Percentiles rank a stretch among this genome's conserved stretches.
phyloP scores from a whole-genome alignment of 2,113 vertebrate genomes.

The Syrrhaptes paradoxus region DNA sequence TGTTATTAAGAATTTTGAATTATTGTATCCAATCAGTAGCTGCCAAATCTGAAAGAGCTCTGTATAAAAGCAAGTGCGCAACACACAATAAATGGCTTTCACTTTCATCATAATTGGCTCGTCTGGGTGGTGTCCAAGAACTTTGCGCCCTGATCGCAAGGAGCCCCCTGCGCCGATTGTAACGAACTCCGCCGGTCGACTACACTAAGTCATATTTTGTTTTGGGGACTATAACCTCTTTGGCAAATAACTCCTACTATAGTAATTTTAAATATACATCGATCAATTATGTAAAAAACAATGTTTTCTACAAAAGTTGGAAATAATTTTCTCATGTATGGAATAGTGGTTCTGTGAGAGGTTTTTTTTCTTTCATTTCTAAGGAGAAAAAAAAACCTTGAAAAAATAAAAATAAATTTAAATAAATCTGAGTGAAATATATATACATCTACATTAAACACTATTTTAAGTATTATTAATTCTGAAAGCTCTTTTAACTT shows the following conservation, averaged over 20 bases:
- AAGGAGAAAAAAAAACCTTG: not conserved
- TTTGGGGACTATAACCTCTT: not conserved
- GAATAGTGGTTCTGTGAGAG: not conserved
- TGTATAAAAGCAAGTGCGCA: no score
- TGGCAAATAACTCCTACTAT: not conserved
- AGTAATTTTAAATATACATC: not conserved
- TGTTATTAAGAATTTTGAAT: no score
- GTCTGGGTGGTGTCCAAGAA: no score
- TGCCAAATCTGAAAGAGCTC: no score
- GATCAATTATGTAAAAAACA: not conserved
- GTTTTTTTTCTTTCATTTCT: not conserved
- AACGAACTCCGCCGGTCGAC: no score
- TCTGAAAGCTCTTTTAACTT: not conserved
- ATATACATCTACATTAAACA: not conserved
- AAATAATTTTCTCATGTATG: not conserved
- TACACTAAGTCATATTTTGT: not conserved
- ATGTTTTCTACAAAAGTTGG: not conserved
- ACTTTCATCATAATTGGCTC: no score
- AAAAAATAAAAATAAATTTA: not conserved
- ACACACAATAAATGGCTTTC: no score
- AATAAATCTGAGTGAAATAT: not conserved
- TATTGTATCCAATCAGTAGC: no score
- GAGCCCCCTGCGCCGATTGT: no score
- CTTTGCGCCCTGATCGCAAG: no score
- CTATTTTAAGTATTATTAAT: not conserved